Evolutionary conservation across 2,888 invertebrate genomes (phyloP).

Genomic region (Matsumyia berberina): DNA sequence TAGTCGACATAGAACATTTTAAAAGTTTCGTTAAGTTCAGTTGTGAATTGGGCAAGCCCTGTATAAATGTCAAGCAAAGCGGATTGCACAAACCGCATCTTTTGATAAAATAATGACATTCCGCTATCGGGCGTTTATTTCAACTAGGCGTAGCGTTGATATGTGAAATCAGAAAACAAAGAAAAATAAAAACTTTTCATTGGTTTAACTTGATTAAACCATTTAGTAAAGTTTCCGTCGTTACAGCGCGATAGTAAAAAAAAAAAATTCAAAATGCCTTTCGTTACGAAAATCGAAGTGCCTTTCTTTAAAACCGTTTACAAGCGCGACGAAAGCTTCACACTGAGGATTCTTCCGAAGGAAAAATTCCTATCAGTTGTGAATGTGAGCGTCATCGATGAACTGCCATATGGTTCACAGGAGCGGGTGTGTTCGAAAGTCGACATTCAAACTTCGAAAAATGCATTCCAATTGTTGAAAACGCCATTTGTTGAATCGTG

Average conservation of each 20-base stretch:
- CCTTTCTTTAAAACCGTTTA: constrained; percentile 72
- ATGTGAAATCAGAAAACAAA: constrained; percentile 27
- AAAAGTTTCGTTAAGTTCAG: background rate
- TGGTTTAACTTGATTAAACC: constrained; percentile 61
- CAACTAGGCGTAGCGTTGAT: constrained; percentile 5
- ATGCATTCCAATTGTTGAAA: constrained; percentile 55
- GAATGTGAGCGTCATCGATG: constrained; percentile 31
- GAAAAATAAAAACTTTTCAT: constrained; percentile 38
- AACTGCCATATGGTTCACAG: constrained; percentile 3
- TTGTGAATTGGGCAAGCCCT: constrained; percentile 8
- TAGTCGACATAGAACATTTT: background rate
- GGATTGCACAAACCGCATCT: constrained; percentile 47
- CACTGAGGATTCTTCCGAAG: constrained; percentile 64
- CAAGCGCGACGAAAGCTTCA: constrained; percentile 60
- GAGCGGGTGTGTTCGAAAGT: constrained; percentile 65
- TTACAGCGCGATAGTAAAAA: background rate
- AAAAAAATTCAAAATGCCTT: constrained; percentile 59
- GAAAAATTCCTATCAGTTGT: constrained; percentile 66
- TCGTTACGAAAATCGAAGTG: constrained; percentile 61
- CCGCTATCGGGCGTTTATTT: constrained; percentile 29
- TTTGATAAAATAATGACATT: constrained; percentile 32
- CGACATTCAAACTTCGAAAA: constrained; percentile 55
- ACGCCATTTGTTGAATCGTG: constrained; percentile 63
- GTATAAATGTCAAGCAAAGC: background rate
- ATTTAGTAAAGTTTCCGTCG: constrained; percentile 49